These are phyloP conservation scores for Clarias platycephalus DNA, from an alignment of 2,797 vertebrate species.

Conservation along the genomic window DNA sequence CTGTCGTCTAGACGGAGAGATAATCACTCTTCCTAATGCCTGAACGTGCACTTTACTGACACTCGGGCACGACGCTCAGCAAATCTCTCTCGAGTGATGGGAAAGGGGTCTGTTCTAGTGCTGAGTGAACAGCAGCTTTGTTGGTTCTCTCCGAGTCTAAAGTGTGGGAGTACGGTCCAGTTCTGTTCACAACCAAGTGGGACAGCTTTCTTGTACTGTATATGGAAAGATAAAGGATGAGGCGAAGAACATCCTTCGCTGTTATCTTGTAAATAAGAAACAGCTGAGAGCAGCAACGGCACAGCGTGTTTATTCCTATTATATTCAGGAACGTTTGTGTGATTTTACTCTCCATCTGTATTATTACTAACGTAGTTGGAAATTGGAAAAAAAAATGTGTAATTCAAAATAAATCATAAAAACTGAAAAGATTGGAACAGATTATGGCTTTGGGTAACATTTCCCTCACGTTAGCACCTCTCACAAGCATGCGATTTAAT, in stretches of 20 bases:
- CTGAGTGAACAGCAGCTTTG: slow-evolving; percentile 22
- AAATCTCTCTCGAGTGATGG: slow-evolving; percentile 25
- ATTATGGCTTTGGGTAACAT: background rate
- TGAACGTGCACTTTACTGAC: slow-evolving; percentile 48
- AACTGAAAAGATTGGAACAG: background rate
- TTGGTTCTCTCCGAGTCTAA: background rate
- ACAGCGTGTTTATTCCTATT: background rate
- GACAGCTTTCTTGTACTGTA: background rate
- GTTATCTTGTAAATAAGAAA: background rate
- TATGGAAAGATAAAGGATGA: background rate
- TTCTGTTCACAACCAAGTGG: background rate
- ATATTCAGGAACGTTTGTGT: background rate
- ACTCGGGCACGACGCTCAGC: slow-evolving; percentile 33
- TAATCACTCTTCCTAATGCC: slow-evolving; percentile 52
- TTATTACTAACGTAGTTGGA: background rate
- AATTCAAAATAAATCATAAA: background rate
- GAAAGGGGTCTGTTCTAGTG: background rate
- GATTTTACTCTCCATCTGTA: background rate
- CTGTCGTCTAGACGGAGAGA: slow-evolving; percentile 61
- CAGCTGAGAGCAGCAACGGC: background rate
- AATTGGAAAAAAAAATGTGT: background rate
- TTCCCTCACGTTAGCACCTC: background rate
- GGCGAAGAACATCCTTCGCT: background rate
- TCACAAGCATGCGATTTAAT: background rate
- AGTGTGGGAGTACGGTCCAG: background rate